phyloP scores from a whole-genome alignment of 1,140 invertebrate species.

The Hydropsyche tenuis region DNA sequence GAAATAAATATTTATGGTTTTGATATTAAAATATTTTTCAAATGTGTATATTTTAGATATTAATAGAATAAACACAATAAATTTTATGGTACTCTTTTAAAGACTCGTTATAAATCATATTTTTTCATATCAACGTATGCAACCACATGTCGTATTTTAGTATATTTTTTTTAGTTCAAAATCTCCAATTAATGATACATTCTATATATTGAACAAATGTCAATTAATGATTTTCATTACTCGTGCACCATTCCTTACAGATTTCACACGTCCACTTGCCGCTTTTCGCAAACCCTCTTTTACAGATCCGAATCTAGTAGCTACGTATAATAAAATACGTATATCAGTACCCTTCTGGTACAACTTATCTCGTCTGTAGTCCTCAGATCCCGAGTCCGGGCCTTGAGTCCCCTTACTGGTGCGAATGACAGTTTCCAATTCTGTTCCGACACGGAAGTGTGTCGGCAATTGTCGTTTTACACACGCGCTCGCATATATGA shows the following conservation, averaged over 20 bases:
- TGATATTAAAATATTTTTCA: slow-evolving; percentile 1
- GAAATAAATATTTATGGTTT: slow-evolving; percentile 30
- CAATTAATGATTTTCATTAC: no score
- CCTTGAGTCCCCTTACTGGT: slow-evolving; percentile 49
- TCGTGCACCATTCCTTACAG: no score
- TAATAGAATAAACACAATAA: not conserved
- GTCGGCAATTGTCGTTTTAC: slow-evolving; percentile 47
- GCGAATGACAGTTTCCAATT: slow-evolving; percentile 67
- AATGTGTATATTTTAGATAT: no score
- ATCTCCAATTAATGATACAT: no score
- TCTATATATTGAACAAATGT: no score
- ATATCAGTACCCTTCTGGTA: not conserved
- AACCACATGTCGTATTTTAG: no score
- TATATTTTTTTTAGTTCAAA: no score
- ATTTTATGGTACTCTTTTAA: not conserved
- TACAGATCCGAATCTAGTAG: slow-evolving; percentile 7
- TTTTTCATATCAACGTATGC: no score
- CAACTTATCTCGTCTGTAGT: no score
- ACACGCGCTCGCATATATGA: slow-evolving; percentile 6
- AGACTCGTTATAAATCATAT: no score
- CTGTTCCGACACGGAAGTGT: slow-evolving; percentile 63
- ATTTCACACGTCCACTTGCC: slow-evolving; percentile 16
- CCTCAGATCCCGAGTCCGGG: no score
- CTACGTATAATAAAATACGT: no score
- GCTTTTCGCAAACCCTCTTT: slow-evolving; percentile 20